Conservation (phyloP, 2,113 vertebrate species). For the Aptenodytes forsteri region DNA sequence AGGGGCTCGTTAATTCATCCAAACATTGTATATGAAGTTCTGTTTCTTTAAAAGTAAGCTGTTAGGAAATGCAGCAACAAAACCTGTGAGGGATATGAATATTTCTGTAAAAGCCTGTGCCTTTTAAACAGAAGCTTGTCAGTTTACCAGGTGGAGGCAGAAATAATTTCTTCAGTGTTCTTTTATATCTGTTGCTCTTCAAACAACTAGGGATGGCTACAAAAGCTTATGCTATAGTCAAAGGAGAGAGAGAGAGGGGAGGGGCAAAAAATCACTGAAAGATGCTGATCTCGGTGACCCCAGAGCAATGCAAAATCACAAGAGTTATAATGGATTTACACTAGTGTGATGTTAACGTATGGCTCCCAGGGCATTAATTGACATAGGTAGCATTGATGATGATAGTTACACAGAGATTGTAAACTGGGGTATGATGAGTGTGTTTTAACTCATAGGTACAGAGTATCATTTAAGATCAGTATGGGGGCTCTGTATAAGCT, state of each 20-base stretch:
- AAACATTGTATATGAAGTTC: not conserved
- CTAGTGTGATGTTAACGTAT: not conserved
- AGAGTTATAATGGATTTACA: not conserved
- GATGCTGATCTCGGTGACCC: not conserved
- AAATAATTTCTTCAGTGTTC: not conserved
- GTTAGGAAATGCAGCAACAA: not conserved
- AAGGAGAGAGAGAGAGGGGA: not conserved
- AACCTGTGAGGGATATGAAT: not conserved
- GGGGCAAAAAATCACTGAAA: not conserved
- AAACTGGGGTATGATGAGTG: not conserved
- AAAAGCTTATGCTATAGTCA: not conserved
- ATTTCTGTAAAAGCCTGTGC: not conserved
- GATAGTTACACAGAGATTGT: not conserved
- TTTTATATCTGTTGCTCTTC: not conserved
- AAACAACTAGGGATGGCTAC: not conserved
- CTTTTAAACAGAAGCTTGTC: not conserved
- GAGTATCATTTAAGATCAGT: not conserved
- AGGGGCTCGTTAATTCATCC: not conserved
- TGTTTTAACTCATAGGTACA: not conserved
- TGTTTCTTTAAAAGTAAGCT: not conserved
- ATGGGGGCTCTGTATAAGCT: not conserved
- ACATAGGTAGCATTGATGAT: not conserved
- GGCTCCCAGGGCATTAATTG: not conserved
- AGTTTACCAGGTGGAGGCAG: not conserved
- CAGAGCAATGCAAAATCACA: not conserved